Percentiles rank a stretch among this genome's conserved stretches.
Evolutionary conservation across 2,113 vertebrate genomes (phyloP).

Genomic region (Marcusenius ussheri): DNA sequence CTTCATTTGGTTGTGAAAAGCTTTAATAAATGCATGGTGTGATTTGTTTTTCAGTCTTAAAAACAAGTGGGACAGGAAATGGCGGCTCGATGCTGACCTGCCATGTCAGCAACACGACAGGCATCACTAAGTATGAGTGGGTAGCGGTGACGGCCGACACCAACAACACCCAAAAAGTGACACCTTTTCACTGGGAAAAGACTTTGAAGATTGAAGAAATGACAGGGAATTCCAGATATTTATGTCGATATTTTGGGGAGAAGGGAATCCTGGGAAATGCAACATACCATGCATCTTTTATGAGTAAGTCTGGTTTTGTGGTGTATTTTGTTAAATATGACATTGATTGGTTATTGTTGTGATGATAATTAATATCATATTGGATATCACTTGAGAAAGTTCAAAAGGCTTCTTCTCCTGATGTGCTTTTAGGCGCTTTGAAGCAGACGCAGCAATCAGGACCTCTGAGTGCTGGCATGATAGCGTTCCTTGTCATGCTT

Average conservation of each 20-base stretch:
- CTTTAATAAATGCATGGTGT: neutral
- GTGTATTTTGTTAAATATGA: neutral
- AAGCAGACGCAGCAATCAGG: constrained; percentile 20
- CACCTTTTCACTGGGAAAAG: constrained; percentile 31
- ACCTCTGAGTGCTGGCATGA: neutral
- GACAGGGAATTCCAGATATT: constrained; percentile 40
- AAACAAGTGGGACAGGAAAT: constrained; percentile 13
- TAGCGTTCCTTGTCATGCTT: constrained; percentile 45
- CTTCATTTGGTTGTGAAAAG: no score
- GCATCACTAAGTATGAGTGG: constrained; percentile 54
- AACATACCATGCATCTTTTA: constrained; percentile 36
- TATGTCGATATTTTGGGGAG: constrained; percentile 48
- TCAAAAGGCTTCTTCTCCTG: neutral
- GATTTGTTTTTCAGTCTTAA: constrained; percentile 42
- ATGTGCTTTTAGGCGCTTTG: constrained; percentile 37
- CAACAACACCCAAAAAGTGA: constrained; percentile 33
- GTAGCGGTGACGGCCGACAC: constrained; percentile 34
- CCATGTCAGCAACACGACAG: constrained; percentile 40
- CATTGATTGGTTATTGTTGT: neutral
- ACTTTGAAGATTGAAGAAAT: constrained; percentile 24
- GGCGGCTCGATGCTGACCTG: constrained; percentile 45
- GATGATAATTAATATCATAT: neutral
- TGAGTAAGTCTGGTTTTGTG: constrained; percentile 41
- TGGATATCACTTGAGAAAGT: neutral
- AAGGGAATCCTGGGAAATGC: constrained; percentile 51